Conservation (phyloP, 2,888 invertebrate genomes). For the Pardosa pseudoannulata region DNA sequence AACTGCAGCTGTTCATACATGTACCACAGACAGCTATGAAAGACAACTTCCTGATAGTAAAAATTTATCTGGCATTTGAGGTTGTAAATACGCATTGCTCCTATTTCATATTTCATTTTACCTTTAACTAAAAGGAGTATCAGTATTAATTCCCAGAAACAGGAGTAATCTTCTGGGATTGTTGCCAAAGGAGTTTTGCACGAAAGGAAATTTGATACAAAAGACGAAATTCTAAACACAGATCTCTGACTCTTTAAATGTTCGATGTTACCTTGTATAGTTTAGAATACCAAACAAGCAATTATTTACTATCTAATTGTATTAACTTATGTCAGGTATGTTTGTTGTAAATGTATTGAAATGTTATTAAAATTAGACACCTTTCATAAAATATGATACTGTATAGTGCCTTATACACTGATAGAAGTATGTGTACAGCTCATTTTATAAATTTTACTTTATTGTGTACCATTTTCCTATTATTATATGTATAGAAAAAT, state of each 20-base stretch:
- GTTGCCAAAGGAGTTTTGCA: slow-evolving; percentile 38
- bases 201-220: slow-evolving; percentile 40
- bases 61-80: slow-evolving; percentile 2
- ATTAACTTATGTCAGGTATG: too few relatives aligned
- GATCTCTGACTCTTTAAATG: neutral
- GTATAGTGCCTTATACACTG: too few relatives aligned
- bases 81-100: neutral
- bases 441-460: too few relatives aligned
- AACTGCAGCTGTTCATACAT: slow-evolving; percentile 36
- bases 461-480: too few relatives aligned
- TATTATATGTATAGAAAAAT: too few relatives aligned
- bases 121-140: slow-evolving; percentile 24
- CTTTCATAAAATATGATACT: too few relatives aligned
- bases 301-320: too few relatives aligned
- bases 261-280: too few relatives aligned
- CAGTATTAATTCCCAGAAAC: neutral
- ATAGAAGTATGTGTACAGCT: too few relatives aligned
- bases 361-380: too few relatives aligned
- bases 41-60: slow-evolving; percentile 22
- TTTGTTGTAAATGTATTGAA: too few relatives aligned
- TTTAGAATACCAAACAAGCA: too few relatives aligned
- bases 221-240: neutral
- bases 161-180: slow-evolving; percentile 27
- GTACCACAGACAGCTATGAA: slow-evolving; percentile 27
- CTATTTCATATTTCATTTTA: slow-evolving; percentile 6